Base-by-base conservation (phyloP, 1,140 invertebrate species). In the Berghia stephanieae region DNA sequence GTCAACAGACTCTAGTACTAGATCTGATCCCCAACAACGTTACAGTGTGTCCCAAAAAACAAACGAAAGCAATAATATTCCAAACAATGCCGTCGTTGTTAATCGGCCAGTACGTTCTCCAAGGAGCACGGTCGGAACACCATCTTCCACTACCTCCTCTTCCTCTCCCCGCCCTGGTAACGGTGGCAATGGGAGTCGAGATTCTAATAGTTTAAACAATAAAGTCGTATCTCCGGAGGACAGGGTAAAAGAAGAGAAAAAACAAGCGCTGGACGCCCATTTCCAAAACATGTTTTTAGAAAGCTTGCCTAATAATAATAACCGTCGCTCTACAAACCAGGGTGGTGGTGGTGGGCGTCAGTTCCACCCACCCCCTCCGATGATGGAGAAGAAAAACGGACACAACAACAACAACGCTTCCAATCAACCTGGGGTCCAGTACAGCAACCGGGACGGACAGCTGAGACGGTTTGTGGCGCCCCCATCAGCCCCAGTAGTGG, bases 281-380 rank as follows among this genome's bases (percentile, higher is more conserved):
- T 77, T 86, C 6, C 84, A 86, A 69, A 81, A 81, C 49, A 83
- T 86, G 81, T 86, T 86, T 78, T 68, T 86, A 27, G 77, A 77
- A 21, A 82, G 79, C 60, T 57, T 84, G 18, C 77, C 79, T 4
- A 46, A 63, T 34, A 27, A 42, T 31, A 49, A 71, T 4, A 67
- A 66, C 27, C 52, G 52, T 16, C 36, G 21, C 34, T 38, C 67
- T 13, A 66, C 43, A 38, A 27, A 3, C 8, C 42, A 55, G 16
- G 77, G 69, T 8, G 63, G n/a, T 2, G 52, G 24, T 44, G 78
- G 78, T 3, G 46, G 38, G n/a, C 63, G 67, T n/a, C 74, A 68
- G 2, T 68, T 76, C 24, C 68, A 76, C 74, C 74, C 74, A 60
- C 74, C 74, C 2, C 74, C 74, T 4, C n/a, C n/a, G n/a, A 76